phyloP scores from a whole-genome alignment of 2,113 vertebrate species.

The Sebastes schlegelii region DNA sequence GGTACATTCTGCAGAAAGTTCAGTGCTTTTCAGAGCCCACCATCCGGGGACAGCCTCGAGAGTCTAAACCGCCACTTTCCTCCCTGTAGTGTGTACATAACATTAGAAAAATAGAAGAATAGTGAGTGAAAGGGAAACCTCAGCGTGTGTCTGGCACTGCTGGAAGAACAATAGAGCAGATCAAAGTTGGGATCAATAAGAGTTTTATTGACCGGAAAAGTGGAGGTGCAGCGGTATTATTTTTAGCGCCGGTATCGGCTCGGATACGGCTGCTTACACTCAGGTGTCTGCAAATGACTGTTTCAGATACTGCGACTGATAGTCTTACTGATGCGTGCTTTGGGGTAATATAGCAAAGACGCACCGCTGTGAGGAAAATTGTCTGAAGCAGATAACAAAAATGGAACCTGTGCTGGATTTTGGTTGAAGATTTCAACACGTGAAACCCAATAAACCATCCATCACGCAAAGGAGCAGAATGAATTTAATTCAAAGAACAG shows the following conservation, averaged over 20 bases:
- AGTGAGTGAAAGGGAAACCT: constrained; percentile 42
- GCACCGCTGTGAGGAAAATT: constrained; percentile 31
- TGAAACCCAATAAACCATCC: background rate
- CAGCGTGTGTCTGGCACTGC: constrained; percentile 56
- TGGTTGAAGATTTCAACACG: constrained; percentile 5
- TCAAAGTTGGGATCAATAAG: constrained; percentile 64
- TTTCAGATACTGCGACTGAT: constrained; percentile 50
- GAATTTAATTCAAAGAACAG: background rate
- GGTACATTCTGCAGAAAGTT: constrained; percentile 90
- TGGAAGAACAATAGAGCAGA: constrained; percentile 38
- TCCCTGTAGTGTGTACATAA: constrained; percentile 51
- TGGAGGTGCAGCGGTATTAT: constrained; percentile 57
- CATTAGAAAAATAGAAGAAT: constrained; percentile 24
- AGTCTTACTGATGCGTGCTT: constrained; percentile 31
- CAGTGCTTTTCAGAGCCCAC: constrained; percentile 87
- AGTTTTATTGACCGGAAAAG: constrained; percentile 53
- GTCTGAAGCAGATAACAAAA: constrained; percentile 43
- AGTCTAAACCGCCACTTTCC: constrained; percentile 86
- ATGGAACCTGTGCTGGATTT: constrained; percentile 13
- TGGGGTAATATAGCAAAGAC: constrained; percentile 29
- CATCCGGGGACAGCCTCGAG: constrained; percentile 92
- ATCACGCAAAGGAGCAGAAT: background rate
- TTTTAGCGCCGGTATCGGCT: constrained; percentile 23
- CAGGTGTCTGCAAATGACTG: constrained; percentile 13
- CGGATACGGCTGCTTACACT: constrained; percentile 8